A percentile compares a stretch with the other conserved stretches of the same genome.
Evolutionary conservation across 2,888 invertebrate species (phyloP).

Genomic region (Caenorhabditis wallacei): DNA sequence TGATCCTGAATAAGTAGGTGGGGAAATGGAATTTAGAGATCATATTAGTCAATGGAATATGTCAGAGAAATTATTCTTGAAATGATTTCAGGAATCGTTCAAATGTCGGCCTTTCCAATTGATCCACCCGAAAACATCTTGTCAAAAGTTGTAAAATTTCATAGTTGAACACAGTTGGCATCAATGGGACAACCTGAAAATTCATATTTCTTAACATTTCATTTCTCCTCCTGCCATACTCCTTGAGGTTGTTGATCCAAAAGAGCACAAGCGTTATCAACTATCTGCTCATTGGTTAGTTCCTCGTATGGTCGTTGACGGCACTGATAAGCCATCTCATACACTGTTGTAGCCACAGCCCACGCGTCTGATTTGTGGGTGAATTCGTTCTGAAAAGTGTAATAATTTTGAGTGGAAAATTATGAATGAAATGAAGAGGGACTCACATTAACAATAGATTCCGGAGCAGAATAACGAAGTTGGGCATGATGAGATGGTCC

Average conservation of each 20-base stretch:
- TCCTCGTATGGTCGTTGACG: conserved; percentile 90
- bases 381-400: conserved; percentile 89
- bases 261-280: conserved; percentile 87
- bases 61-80: conserved; percentile 23
- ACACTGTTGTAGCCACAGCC: conserved; percentile 92
- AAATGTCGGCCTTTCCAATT: conserved; percentile 63
- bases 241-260: conserved; percentile 64
- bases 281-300: conserved; percentile 89
- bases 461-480: conserved; percentile 79
- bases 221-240: conserved; percentile 65
- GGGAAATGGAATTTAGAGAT: conserved; percentile 48
- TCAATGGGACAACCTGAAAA: conserved; percentile 52
- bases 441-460: conserved; percentile 76
- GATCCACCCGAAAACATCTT: conserved; percentile 66
- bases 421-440: not conserved
- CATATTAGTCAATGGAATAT: conserved; percentile 41
- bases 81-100: conserved; percentile 50
- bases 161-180: conserved; percentile 59
- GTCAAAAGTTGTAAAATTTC: conserved; percentile 44
- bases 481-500: conserved; percentile 80
- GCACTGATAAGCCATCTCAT: conserved; percentile 92
- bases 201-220: too few relatives aligned
- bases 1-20: conserved; percentile 55
- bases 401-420: not conserved
- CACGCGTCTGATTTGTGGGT: conserved; percentile 93